A percentile compares a stretch with the other conserved stretches of the same genome.
Evolutionary conservation across 1,140 invertebrate species (phyloP).

Genomic region (Pseudomyrmex gracilis): DNA sequence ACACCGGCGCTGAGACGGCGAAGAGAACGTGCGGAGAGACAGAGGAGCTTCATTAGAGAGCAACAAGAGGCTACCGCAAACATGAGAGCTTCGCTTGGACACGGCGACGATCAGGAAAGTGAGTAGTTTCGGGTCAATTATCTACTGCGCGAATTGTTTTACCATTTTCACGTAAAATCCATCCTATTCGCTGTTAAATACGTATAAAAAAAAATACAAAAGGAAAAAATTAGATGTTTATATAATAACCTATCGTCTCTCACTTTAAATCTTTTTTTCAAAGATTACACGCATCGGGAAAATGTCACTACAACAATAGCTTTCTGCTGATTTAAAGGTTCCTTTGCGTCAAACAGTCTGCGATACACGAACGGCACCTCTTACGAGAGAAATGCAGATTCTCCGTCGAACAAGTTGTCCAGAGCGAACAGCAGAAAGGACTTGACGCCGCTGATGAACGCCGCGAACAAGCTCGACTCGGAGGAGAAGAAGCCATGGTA

Average conservation of each 20-base stretch:
- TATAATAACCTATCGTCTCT: no score
- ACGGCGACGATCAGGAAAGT: slow-evolving; percentile 85
- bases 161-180: background rate
- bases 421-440: slow-evolving; percentile 86
- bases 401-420: slow-evolving; percentile 83
- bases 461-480: slow-evolving; percentile 87
- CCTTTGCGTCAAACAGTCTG: slow-evolving; percentile 83
- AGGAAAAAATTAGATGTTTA: no score
- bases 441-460: slow-evolving; percentile 86
- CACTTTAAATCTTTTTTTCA: background rate
- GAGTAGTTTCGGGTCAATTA: slow-evolving; percentile 65
- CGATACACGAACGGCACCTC: slow-evolving; percentile 82
- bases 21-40: slow-evolving; percentile 91
- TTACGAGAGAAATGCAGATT: slow-evolving; percentile 80
- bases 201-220: no score
- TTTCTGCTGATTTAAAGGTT: slow-evolving; percentile 63
- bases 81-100: slow-evolving; percentile 84
- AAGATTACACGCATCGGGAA: background rate
- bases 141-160: background rate
- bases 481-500: slow-evolving; percentile 90
- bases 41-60: slow-evolving; percentile 92
- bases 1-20: slow-evolving; percentile 91
- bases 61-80: slow-evolving; percentile 89
- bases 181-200: background rate
- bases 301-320: background rate